Percentiles rank a stretch among this genome's conserved stretches.
Conservation (phyloP, 2,797 vertebrate genomes). For the Poeciliopsis presidionis region DNA sequence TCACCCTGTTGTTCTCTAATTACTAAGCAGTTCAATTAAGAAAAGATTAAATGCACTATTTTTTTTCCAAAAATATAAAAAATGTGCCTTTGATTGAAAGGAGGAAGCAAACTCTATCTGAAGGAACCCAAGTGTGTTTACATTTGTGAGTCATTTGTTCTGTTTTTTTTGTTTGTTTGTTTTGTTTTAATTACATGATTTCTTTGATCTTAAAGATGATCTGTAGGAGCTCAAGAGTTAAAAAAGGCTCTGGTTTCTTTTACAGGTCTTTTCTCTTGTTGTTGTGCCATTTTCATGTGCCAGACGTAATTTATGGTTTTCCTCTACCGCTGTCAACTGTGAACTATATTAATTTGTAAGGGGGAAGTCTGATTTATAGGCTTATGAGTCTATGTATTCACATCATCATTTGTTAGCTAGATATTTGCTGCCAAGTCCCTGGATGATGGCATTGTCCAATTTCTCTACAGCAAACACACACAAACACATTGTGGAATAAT, state of each 20-base stretch:
- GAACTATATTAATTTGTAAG: slow-evolving; percentile 74
- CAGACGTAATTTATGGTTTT: slow-evolving; percentile 67
- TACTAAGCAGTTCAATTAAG: slow-evolving; percentile 19
- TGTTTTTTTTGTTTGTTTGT: neutral
- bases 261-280: slow-evolving; percentile 36
- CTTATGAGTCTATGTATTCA: slow-evolving; percentile 67
- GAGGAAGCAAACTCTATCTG: neutral
- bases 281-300: slow-evolving; percentile 57
- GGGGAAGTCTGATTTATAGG: slow-evolving; percentile 71
- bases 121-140: neutral
- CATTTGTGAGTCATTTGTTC: neutral
- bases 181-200: neutral
- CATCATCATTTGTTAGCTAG: slow-evolving; percentile 76
- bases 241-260: slow-evolving; percentile 28
- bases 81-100: neutral
- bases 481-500: slow-evolving; percentile 19
- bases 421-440: slow-evolving; percentile 74
- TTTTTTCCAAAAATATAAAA: neutral
- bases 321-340: slow-evolving; percentile 65
- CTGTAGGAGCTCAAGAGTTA: slow-evolving; percentile 10
- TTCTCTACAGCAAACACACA: slow-evolving; percentile 32
- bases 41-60: neutral
- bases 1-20: slow-evolving; percentile 41
- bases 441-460: slow-evolving; percentile 63
- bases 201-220: neutral